A percentile compares a stretch with the other conserved stretches of the same genome.
These are phyloP conservation scores for Lepas anatifera DNA, from an alignment of 2,888 invertebrate genomes.

Conservation along the genomic window DNA sequence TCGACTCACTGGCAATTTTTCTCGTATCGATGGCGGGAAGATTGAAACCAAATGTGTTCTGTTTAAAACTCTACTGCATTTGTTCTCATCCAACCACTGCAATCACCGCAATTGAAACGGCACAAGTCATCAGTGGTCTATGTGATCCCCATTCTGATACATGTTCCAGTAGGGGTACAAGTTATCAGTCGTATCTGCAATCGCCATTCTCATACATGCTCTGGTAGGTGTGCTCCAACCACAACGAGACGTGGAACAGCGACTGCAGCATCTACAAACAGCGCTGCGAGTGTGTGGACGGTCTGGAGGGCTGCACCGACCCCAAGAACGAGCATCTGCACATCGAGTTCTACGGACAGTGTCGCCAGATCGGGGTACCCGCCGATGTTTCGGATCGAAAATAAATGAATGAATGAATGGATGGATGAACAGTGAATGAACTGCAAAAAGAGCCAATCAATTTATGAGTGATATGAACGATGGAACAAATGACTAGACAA, in stretches of 20 bases:
- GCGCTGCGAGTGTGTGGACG: slow-evolving; percentile 76
- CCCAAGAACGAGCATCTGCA: slow-evolving; percentile 67
- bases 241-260: slow-evolving; percentile 87
- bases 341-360: slow-evolving; percentile 86
- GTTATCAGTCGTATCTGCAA: too few species aligned
- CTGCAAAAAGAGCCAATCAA: too few species aligned
- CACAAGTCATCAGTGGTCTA: not conserved
- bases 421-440: too few species aligned
- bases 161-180: not conserved
- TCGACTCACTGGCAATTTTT: too few species aligned
- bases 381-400: too few species aligned
- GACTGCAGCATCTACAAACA: slow-evolving; percentile 91
- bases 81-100: too few species aligned
- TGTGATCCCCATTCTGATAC: not conserved
- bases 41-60: too few species aligned
- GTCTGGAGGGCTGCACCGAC: slow-evolving; percentile 56
- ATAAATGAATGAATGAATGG: too few species aligned
- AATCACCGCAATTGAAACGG: not conserved
- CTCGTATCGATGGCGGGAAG: too few species aligned
- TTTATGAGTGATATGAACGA: too few species aligned
- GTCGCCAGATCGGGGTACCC: slow-evolving; percentile 61
- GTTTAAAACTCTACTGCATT: too few species aligned
- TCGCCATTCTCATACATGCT: not conserved
- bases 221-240: slow-evolving; percentile 69
- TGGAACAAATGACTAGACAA: too few species aligned